Percentiles rank a stretch among this genome's conserved stretches.
Evolutionary conservation across 2,888 invertebrate genomes (phyloP).

Genomic region (Callosobruchus maculatus): DNA sequence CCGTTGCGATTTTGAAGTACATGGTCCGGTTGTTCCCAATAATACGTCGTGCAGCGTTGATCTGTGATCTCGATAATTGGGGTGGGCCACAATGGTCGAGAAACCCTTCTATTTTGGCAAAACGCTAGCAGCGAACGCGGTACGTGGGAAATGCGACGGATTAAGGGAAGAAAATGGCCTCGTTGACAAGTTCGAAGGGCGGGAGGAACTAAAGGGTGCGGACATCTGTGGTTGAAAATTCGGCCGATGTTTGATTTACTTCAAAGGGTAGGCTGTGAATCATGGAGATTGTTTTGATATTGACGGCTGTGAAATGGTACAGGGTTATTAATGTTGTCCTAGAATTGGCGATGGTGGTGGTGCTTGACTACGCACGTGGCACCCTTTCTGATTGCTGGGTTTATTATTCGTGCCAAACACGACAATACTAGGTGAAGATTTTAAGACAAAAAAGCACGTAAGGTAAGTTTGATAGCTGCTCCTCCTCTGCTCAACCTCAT

Average conservation of each 20-base stretch:
- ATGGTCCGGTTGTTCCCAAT: background rate
- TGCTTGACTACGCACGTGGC: background rate
- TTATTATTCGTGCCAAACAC: too few species aligned
- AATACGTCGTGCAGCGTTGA: background rate
- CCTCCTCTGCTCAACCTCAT: too few species aligned
- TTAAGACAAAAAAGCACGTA: too few species aligned
- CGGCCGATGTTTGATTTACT: background rate
- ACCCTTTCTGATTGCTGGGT: too few species aligned
- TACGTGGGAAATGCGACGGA: background rate
- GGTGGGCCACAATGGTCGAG: background rate
- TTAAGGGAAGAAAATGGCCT: background rate
- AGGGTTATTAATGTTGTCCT: background rate
- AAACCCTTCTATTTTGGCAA: background rate
- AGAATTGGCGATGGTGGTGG: background rate
- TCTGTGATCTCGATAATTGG: background rate
- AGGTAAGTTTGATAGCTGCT: too few species aligned
- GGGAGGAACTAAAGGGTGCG: background rate
- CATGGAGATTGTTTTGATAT: background rate
- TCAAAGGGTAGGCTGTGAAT: background rate
- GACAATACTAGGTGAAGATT: too few species aligned
- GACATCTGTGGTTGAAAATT: background rate
- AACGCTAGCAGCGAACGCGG: background rate
- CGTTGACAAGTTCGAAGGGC: background rate
- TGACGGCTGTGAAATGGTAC: background rate
- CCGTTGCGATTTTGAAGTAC: background rate